Conservation (phyloP, 2,888 invertebrate genomes). For the Stramonita haemastoma region DNA sequence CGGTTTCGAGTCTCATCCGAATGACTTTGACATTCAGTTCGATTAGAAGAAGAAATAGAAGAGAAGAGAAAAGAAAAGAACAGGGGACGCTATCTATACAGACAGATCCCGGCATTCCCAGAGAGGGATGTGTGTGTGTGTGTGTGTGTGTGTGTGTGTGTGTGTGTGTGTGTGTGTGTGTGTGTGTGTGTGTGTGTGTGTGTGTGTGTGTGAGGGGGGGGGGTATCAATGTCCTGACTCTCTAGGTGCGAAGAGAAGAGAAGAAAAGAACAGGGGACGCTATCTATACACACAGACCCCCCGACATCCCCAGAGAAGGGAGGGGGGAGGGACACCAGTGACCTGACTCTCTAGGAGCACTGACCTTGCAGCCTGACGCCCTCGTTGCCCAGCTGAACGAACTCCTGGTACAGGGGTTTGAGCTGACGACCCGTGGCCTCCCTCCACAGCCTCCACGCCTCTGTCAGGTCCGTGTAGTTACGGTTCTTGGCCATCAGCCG, state of each 20-base stretch:
- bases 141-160: neutral
- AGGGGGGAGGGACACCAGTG: too few relatives aligned
- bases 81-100: too few relatives aligned
- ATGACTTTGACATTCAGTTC: too few relatives aligned
- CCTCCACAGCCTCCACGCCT: constrained; percentile 90
- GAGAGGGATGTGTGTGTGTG: neutral
- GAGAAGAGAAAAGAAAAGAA: too few relatives aligned
- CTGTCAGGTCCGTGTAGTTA: constrained; percentile 86
- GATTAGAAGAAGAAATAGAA: too few relatives aligned
- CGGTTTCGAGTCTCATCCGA: too few relatives aligned
- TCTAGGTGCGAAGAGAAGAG: too few relatives aligned
- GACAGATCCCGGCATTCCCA: too few relatives aligned
- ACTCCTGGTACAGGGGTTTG: constrained; percentile 87
- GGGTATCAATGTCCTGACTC: too few relatives aligned
- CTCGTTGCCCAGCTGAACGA: constrained; percentile 88
- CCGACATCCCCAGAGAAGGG: too few relatives aligned
- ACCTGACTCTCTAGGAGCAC: neutral
- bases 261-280: too few relatives aligned
- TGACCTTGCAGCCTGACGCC: constrained; percentile 81
- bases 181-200: neutral
- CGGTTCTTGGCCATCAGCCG: constrained; percentile 73
- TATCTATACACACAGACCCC: too few relatives aligned
- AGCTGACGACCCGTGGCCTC: constrained; percentile 88
- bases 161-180: neutral
- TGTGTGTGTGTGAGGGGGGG: neutral